These are phyloP conservation scores for Cancer borealis DNA, from an alignment of 2,888 invertebrate genomes.

Conservation along the genomic window DNA sequence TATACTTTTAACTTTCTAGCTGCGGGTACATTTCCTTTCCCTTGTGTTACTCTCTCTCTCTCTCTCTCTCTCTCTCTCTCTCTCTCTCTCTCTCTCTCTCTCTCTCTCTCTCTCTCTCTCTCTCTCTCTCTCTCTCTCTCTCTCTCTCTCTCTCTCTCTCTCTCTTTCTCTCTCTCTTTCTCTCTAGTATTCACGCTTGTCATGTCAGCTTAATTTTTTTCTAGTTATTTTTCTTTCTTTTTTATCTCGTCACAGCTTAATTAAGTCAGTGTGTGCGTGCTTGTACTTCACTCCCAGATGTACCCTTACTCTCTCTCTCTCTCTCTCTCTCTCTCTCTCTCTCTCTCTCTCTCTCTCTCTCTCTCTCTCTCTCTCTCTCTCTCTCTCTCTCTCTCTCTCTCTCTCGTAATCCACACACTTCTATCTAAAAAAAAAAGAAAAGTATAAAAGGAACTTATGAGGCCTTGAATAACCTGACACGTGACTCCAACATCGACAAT, in stretches of 20 bases:
- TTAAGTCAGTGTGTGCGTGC: neutral
- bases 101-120: too few species aligned
- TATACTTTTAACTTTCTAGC: too few species aligned
- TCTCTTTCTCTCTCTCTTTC: slow-evolving; percentile 20
- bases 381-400: slow-evolving; percentile 6
- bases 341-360: slow-evolving; percentile 29
- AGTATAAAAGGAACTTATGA: too few species aligned
- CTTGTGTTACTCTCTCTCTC: too few species aligned
- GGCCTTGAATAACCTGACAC: too few species aligned
- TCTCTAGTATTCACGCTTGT: neutral
- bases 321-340: slow-evolving; percentile 39
- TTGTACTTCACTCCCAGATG: neutral
- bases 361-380: neutral
- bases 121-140: slow-evolving; percentile 17
- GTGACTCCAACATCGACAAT: too few species aligned
- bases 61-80: too few species aligned
- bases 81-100: too few species aligned
- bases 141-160: slow-evolving; percentile 20
- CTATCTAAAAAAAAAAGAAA: too few species aligned
- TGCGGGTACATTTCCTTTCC: too few species aligned
- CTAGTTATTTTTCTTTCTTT: neutral
- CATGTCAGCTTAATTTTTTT: neutral
- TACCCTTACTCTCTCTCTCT: neutral
- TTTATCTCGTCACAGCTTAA: neutral
- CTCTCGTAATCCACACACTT: neutral